Percentiles rank a stretch among this genome's conserved stretches.
Conservation (phyloP, 2,888 invertebrate species). For the Harpalus rubripes region DNA sequence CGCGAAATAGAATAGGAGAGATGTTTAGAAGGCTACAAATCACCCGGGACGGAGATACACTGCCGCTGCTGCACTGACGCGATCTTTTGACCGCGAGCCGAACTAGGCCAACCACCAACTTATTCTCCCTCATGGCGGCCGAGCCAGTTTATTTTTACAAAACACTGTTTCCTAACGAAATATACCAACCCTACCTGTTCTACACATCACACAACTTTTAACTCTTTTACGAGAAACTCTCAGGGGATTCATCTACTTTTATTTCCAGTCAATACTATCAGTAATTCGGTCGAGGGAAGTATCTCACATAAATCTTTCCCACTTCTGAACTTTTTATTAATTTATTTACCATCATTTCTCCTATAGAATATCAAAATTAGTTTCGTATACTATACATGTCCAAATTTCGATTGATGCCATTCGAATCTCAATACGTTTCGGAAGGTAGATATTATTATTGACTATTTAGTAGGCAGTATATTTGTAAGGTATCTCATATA, state of each 20-base stretch:
- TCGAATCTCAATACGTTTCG: no score
- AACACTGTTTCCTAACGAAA: slow-evolving; percentile 33
- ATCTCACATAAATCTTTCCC: background rate
- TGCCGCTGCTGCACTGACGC: slow-evolving; percentile 58
- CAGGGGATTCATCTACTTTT: slow-evolving; percentile 12
- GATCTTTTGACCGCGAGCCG: slow-evolving; percentile 63
- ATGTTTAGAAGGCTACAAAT: slow-evolving; percentile 77
- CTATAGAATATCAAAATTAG: background rate
- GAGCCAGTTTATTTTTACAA: slow-evolving; percentile 44
- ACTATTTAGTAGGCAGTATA: no score
- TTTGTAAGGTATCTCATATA: no score
- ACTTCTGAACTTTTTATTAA: background rate
- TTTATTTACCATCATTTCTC: background rate
- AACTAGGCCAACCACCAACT: slow-evolving; percentile 54
- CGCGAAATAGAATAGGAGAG: slow-evolving; percentile 77
- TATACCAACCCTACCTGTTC: slow-evolving; percentile 42
- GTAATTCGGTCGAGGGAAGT: background rate
- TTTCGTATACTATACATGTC: background rate
- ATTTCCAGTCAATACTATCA: background rate
- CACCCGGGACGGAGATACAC: slow-evolving; percentile 71
- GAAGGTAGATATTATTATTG: no score
- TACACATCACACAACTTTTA: slow-evolving; percentile 32
- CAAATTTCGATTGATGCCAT: no score
- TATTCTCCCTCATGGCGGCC: slow-evolving; percentile 33
- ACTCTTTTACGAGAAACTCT: slow-evolving; percentile 3